Conservation (phyloP, 2,797 vertebrate genomes). For the Crocidura indochinensis region DNA sequence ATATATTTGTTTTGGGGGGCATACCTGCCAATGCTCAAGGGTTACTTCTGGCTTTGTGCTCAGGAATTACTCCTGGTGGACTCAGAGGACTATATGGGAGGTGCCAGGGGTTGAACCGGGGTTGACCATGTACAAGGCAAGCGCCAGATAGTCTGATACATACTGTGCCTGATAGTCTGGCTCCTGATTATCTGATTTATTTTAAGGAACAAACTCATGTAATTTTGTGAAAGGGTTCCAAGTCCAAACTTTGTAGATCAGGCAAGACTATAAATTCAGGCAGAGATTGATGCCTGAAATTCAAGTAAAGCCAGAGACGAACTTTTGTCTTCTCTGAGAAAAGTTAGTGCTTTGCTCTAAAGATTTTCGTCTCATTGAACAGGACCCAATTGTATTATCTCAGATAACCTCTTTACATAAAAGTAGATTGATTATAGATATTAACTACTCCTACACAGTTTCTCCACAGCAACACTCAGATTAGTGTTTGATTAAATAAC, state of each 20-base stretch:
- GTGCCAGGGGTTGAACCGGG: too few species aligned
- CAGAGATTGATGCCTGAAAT: background rate
- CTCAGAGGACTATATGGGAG: too few species aligned
- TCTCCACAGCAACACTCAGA: background rate
- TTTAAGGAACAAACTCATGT: background rate
- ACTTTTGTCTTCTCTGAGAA: background rate
- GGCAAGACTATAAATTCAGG: background rate
- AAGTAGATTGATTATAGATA: background rate
- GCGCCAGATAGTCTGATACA: too few species aligned
- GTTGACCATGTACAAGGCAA: too few species aligned
- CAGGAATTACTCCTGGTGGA: too few species aligned
- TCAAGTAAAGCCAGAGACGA: background rate
- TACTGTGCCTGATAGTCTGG: too few species aligned
- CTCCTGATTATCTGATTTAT: background rate
- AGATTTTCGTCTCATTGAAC: background rate
- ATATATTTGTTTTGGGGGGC: too few species aligned
- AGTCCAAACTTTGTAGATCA: background rate
- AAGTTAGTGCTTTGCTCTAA: background rate
- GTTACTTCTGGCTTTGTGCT: too few species aligned
- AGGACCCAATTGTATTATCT: background rate
- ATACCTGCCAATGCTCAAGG: too few species aligned
- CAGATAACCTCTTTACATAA: background rate
- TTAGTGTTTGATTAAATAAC: background rate
- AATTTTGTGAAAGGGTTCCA: background rate
- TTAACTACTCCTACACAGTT: background rate